A percentile compares a stretch with the other conserved stretches of the same genome.
phyloP scores from a whole-genome alignment of 2,797 vertebrate species.

The Chrosomus eos region DNA sequence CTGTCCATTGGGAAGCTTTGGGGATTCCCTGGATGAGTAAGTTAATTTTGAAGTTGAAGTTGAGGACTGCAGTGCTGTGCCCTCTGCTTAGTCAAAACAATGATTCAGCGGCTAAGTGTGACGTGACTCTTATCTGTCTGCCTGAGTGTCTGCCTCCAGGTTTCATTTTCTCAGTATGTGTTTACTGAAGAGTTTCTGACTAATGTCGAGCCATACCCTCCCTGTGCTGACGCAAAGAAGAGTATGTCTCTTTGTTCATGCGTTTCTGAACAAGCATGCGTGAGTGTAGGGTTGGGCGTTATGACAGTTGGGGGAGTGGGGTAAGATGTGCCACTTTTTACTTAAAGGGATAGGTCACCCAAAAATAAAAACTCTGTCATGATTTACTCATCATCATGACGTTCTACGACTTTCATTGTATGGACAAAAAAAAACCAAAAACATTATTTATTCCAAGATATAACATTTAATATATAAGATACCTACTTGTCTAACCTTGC shows the following conservation, averaged over 20 bases:
- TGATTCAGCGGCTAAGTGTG: conserved; percentile 53
- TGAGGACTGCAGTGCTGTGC: neutral
- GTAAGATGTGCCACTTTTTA: neutral
- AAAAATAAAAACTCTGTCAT: neutral
- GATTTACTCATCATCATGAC: no score
- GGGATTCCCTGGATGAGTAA: conserved; percentile 51
- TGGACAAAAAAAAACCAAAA: neutral
- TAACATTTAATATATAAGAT: neutral
- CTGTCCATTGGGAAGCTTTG: conserved; percentile 16
- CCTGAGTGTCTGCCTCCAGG: conserved; percentile 7
- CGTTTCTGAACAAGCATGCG: neutral
- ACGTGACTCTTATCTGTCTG: conserved; percentile 45
- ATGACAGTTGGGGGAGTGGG: neutral
- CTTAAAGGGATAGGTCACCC: neutral
- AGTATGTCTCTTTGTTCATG: conserved; percentile 1
- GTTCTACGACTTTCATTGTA: neutral
- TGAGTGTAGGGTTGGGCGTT: neutral
- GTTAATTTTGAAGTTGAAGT: no score
- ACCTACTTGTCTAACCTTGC: neutral
- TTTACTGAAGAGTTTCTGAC: conserved; percentile 16
- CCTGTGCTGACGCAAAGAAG: neutral
- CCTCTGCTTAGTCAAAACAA: conserved; percentile 48
- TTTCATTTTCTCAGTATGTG: conserved; percentile 12
- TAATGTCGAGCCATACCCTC: neutral
- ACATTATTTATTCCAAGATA: neutral